Evolutionary conservation across 2,888 invertebrate genomes (phyloP).

Genomic region (Leptogaster cylindrica): DNA sequence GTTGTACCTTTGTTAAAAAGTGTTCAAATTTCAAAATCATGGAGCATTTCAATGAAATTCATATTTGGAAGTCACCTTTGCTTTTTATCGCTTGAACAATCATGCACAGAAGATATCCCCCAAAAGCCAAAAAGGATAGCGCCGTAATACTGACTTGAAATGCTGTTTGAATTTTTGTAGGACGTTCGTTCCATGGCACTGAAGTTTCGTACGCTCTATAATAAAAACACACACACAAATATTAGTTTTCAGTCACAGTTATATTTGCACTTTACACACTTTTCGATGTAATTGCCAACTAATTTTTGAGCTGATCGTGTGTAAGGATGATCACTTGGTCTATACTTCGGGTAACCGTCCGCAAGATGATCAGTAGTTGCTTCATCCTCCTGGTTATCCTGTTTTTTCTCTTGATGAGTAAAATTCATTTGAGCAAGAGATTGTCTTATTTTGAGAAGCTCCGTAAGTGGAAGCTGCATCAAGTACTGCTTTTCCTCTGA

Average conservation of each 20-base stretch:
- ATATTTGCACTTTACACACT: background rate
- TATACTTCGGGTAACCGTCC: too few relatives aligned
- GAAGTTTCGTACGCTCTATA: constrained; percentile 45
- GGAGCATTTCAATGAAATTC: background rate
- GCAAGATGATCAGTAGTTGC: background rate
- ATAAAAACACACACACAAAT: background rate
- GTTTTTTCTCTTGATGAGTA: constrained; percentile 24
- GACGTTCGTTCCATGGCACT: constrained; percentile 56
- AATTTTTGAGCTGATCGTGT: background rate
- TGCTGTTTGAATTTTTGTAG: constrained; percentile 73
- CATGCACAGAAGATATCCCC: constrained; percentile 79
- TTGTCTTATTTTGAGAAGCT: constrained; percentile 68
- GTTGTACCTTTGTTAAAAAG: constrained; percentile 55
- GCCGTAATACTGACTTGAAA: constrained; percentile 81
- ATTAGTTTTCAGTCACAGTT: constrained; percentile 5
- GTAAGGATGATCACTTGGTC: background rate
- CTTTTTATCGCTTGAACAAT: constrained; percentile 77
- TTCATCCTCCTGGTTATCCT: constrained; percentile 11
- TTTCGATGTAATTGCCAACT: constrained; percentile 51
- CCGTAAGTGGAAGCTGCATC: constrained; percentile 73
- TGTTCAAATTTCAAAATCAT: background rate
- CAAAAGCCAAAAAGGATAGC: constrained; percentile 82
- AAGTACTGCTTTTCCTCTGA: constrained; percentile 55
- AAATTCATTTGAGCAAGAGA: constrained; percentile 53
- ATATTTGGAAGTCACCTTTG: constrained; percentile 62